Evolutionary conservation across 2,888 invertebrate species (phyloP), one percentile per base, ranked within the genome.

Genomic region (Platerodrilus igneus): DNA sequence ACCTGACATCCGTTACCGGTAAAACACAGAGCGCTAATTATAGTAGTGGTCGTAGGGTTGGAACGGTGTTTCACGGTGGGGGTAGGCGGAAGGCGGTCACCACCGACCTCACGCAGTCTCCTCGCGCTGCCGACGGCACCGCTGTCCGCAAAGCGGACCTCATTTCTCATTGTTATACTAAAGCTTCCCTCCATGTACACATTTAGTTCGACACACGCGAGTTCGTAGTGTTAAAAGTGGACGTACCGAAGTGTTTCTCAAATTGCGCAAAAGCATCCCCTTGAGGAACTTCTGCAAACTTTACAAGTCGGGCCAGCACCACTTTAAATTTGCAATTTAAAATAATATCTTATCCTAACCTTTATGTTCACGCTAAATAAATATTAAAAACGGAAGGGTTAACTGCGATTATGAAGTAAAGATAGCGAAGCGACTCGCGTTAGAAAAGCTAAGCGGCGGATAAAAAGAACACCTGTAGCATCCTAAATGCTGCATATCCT

Each of bases 41-140:
- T 63, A 63, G 63, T 62, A 58, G 62, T 61, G 62, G 61, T 59
- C 56, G 62, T 61, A 61, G 66, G 66, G 66, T 60, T 64, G 64
- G 63, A 59, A 57, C 62, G 59, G 62, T 63, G 64, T 63, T 63
- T 59, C 60, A 57, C 60, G 59, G 63, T 61, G 62, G 63, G 64
- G 64, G 60, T 59, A 60, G 60, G 60, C 62, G 64, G 58, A 60
- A 60, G 64, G 63, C 63, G 63, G 61, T 64, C 65, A 66, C 65
- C 63, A 59, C 61, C 68, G 65, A 60, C 66, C 67, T 61, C 65
- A 67, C 66, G 67, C 67, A 67, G 64, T 66, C 65, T 67, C 62
- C 64, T 63, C 61, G 59, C 60, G 62, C 59, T 60, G 62, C 63
- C 63, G 59, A 64, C 68, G 67, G 69, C 66, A 69, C 69, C 67